Evolutionary conservation across 2,113 vertebrate genomes (phyloP), one percentile per base, ranked within the genome.

Genomic region (Cyprinodon brontotheroides): DNA sequence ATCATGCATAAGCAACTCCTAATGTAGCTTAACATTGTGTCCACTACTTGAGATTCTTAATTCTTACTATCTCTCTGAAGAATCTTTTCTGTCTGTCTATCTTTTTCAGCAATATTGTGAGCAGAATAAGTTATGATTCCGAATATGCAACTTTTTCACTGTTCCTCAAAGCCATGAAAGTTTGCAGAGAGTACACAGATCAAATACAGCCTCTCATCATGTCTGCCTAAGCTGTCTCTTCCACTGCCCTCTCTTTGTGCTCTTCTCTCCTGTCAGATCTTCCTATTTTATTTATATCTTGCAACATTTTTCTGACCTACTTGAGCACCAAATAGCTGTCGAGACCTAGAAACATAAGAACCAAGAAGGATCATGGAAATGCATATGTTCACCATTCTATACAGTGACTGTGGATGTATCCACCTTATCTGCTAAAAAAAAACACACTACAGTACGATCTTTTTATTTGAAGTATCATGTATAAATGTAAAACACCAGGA

Each of bases 1-100:
- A 91, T 92, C 83, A 87, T 80, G 86, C 77, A 88, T 89, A 85
- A 88, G 29, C 29, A 85, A 89, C 71, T 39, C 67, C 29, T 38
- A 39, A 81, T 72, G 47, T 75, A 65, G 76, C 63, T 74, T 3
- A 22, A 78, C 60, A 45, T n/a, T 47, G 68, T 61, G 64, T 72
- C 48, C 65, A 72, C 71, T 79, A 43, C n/a, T 59, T 77, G 79
- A 71, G 60, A 74, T 77, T 77, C 29, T 62, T 62, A 17, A 77
- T 69, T 70, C 10, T 66, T 61, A 20, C 13, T 22, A 65, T 60
- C 14, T 60, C 43, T 68, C 43, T 50, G 74, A 76, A 74, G 45
- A 37, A 39, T 40, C 39, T 43, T 70, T 72, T 78, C 68, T 68
- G 15, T 59, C 72, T 14, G 15, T 76, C 67, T 17, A 80, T 63